Conservation (phyloP, 2,888 invertebrate genomes). For the Leptopilina drosophilae region DNA sequence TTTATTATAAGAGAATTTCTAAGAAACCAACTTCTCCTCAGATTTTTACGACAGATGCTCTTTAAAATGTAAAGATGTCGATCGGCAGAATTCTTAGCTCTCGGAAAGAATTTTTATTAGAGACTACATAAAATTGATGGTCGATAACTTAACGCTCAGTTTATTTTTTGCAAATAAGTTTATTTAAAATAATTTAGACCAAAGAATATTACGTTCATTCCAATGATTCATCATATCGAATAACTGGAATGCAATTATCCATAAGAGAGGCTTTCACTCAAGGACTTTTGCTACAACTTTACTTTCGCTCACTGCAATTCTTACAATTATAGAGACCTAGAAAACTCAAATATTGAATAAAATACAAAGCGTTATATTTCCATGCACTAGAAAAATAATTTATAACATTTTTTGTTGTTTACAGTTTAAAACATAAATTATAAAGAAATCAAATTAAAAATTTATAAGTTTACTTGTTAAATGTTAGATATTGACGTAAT, state of each 20-base stretch:
- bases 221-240: constrained; percentile 48
- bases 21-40: constrained; percentile 5
- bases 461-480: no score
- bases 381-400: not conserved
- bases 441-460: no score
- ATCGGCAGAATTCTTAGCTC: not conserved
- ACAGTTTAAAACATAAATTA: no score
- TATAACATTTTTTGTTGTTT: no score
- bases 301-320: constrained; percentile 49
- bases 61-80: not conserved
- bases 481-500: no score
- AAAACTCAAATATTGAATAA: not conserved
- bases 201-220: constrained; percentile 43
- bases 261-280: constrained; percentile 48
- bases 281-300: constrained; percentile 48
- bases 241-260: constrained; percentile 45
- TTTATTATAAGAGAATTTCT: not conserved
- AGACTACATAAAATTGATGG: not conserved
- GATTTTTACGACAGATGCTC: not conserved
- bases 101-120: constrained; percentile 10
- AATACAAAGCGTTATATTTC: not conserved
- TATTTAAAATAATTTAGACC: constrained; percentile 17
- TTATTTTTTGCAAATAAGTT: constrained; percentile 15
- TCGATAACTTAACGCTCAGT: not conserved
- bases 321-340: constrained; percentile 42